phyloP scores from a whole-genome alignment of 2,113 vertebrate species.

The Colius striatus region DNA sequence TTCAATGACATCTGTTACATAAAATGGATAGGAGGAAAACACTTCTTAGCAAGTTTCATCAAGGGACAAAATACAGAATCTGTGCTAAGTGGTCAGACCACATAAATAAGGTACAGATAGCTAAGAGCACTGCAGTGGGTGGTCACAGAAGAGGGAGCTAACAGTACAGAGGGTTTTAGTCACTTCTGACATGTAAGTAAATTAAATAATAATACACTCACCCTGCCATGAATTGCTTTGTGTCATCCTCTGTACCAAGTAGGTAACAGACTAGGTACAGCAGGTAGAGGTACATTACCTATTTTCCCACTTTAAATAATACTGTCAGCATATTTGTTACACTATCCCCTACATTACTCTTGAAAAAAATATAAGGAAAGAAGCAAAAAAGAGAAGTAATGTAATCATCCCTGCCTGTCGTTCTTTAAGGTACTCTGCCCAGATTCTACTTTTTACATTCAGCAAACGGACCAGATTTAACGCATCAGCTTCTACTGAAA shows the following conservation, averaged over 20 bases:
- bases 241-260: accelerated
- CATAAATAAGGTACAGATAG: not conserved
- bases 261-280: accelerated
- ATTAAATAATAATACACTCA: not conserved
- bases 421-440: not conserved
- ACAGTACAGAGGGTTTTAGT: not conserved
- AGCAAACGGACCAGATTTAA: not conserved
- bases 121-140: not conserved
- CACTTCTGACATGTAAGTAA: not conserved
- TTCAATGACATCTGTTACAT: not conserved
- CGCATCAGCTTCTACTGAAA: too few species aligned
- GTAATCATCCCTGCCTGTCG: not conserved
- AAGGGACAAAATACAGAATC: not conserved
- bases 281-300: not conserved
- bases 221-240: not conserved
- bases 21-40: not conserved
- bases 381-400: not conserved
- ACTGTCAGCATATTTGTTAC: not conserved
- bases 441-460: not conserved
- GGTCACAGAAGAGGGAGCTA: not conserved
- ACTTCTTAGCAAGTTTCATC: not conserved
- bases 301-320: not conserved
- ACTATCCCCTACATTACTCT: not conserved
- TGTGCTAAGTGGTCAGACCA: not conserved
- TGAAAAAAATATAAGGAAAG: not conserved